Evolutionary conservation across 2,888 invertebrate species (phyloP).

Genomic region (Erebia palarica): DNA sequence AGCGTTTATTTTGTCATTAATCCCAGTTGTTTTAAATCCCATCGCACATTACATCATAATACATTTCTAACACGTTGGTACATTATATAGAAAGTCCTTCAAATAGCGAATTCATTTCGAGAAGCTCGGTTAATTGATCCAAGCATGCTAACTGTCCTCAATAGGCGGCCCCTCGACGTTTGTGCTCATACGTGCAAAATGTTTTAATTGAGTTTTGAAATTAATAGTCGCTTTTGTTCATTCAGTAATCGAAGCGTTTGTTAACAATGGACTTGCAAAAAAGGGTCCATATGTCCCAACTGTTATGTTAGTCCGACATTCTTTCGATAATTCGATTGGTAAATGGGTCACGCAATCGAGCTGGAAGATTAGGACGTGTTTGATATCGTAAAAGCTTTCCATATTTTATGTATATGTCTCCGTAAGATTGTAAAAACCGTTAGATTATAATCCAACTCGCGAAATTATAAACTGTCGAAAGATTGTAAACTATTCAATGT

Average conservation of each 20-base stretch:
- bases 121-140: constrained; percentile 29
- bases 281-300: constrained; percentile 2
- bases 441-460: no score
- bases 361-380: not conserved
- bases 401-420: no score
- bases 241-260: constrained; percentile 2
- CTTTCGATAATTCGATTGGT: not conserved
- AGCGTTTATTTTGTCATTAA: no score
- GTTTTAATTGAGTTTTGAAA: constrained; percentile 39
- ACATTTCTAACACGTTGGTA: no score
- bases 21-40: not conserved
- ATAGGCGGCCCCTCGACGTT: constrained; percentile 34
- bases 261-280: constrained; percentile 11
- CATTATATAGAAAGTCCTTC: not conserved
- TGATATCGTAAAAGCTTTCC: no score
- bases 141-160: constrained; percentile 34
- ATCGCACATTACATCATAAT: not conserved
- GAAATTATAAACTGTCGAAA: no score
- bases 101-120: constrained; percentile 25
- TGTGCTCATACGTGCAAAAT: constrained; percentile 36
- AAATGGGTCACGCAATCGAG: not conserved
- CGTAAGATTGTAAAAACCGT: no score
- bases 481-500: no score
- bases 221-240: constrained; percentile 24
- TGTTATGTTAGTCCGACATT: not conserved